phyloP scores from a whole-genome alignment of 2,797 vertebrate genomes.

The Anas bernieri region DNA sequence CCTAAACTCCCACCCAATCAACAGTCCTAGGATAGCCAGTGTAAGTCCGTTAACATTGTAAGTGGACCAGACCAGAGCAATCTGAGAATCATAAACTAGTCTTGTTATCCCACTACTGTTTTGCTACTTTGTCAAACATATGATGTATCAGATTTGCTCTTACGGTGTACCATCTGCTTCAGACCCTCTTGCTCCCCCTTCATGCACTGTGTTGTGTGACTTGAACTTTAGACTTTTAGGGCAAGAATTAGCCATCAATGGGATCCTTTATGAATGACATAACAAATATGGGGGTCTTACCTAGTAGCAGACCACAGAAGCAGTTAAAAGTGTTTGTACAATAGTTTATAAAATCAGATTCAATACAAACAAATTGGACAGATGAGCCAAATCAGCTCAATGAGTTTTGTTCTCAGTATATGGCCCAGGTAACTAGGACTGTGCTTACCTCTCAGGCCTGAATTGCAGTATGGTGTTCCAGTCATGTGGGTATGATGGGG shows the following conservation, averaged over 20 bases:
- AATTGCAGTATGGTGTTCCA: not conserved
- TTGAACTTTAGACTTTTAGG: not conserved
- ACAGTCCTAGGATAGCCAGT: not conserved
- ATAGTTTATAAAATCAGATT: not conserved
- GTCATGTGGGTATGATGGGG: not conserved
- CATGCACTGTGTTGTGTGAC: not conserved
- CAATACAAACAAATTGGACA: not conserved
- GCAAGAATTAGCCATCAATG: rapidly evolving
- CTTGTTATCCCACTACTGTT: not conserved
- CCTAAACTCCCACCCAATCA: not conserved
- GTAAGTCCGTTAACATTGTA: not conserved
- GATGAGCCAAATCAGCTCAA: not conserved
- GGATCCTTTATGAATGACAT: not conserved
- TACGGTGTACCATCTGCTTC: not conserved
- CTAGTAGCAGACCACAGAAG: not conserved
- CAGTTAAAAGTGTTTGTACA: not conserved
- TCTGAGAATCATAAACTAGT: not conserved
- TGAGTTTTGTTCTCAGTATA: not conserved
- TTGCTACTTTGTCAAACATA: not conserved
- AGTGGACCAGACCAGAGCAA: not conserved
- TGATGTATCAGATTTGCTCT: not conserved
- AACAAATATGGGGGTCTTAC: not conserved
- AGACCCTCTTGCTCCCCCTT: not conserved
- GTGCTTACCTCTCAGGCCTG: not conserved
- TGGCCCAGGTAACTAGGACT: not conserved